Conservation (phyloP, 2,888 invertebrate species). For the Macroteleia sp. region DNA sequence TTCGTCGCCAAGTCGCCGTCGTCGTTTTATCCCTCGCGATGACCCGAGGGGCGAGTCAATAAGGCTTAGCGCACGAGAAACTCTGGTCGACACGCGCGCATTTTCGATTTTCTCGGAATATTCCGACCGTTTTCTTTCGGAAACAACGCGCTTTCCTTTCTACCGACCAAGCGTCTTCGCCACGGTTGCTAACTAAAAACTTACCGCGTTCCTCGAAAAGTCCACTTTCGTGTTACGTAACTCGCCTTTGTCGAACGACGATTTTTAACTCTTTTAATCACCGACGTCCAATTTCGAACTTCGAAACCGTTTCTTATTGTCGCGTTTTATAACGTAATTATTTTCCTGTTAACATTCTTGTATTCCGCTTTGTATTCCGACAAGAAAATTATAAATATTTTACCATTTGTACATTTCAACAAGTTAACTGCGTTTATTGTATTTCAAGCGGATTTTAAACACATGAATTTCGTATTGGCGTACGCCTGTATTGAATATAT, state of each 20-base stretch:
- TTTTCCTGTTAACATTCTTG: too few species aligned
- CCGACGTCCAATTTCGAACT: too few species aligned
- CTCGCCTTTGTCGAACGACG: not conserved
- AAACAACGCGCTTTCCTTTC: constrained; percentile 6
- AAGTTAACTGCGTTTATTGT: too few species aligned
- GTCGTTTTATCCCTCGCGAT: constrained; percentile 67
- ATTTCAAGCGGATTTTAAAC: too few species aligned
- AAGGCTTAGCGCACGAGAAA: constrained; percentile 67
- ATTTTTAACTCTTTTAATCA: not conserved
- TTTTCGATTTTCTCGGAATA: constrained; percentile 25
- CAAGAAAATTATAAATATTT: too few species aligned
- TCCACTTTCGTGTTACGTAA: constrained; percentile 1
- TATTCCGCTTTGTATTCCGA: too few species aligned
- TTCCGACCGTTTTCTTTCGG: constrained; percentile 5
- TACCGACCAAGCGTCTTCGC: not conserved
- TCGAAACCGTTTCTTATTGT: too few species aligned
- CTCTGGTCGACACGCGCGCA: constrained; percentile 16
- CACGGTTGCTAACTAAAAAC: constrained; percentile 9
- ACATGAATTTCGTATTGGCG: too few species aligned
- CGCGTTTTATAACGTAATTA: too few species aligned
- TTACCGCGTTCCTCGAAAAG: constrained; percentile 8
- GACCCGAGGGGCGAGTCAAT: constrained; percentile 70
- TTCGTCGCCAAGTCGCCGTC: constrained; percentile 18
- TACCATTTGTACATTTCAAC: too few species aligned
- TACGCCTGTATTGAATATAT: too few species aligned